Conservation (phyloP, 2,113 vertebrate genomes). For the Tautogolabrus adspersus region DNA sequence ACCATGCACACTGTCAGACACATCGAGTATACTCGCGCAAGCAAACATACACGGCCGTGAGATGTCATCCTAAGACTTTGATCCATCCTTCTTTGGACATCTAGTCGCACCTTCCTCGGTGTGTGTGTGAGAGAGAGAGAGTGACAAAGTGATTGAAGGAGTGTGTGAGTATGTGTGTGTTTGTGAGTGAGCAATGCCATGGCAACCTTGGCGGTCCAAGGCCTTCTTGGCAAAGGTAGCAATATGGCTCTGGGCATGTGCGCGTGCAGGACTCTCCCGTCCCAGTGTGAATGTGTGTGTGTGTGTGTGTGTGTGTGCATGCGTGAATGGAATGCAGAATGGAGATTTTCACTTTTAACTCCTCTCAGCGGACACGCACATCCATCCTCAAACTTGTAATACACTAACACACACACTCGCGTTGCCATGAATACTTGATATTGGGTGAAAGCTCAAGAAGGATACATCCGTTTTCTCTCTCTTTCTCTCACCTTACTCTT, state of each 20-base stretch:
- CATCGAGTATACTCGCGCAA: background rate
- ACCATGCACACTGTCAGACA: background rate
- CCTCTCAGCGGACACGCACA: conserved; percentile 37
- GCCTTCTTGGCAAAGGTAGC: conserved; percentile 65
- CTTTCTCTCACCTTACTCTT: conserved; percentile 28
- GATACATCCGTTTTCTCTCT: conserved; percentile 46
- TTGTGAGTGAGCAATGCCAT: conserved; percentile 62
- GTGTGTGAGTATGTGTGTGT: conserved; percentile 47
- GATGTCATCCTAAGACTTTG: conserved; percentile 62
- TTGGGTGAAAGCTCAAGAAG: conserved; percentile 27
- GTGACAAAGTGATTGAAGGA: conserved; percentile 2
- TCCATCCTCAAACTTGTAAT: conserved; percentile 46
- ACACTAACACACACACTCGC: conserved; percentile 24
- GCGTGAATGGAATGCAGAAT: conserved; percentile 46
- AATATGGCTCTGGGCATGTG: conserved; percentile 54
- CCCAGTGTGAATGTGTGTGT: conserved; percentile 22
- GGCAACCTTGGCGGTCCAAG: conserved; percentile 71
- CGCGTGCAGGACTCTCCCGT: conserved; percentile 31
- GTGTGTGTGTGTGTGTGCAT: background rate
- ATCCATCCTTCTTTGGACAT: conserved; percentile 63
- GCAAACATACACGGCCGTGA: conserved; percentile 10
- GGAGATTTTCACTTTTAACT: conserved; percentile 55
- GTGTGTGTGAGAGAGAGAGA: conserved; percentile 17
- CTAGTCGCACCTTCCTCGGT: conserved; percentile 57
- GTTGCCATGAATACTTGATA: conserved; percentile 57